These are phyloP conservation scores for Mercenaria mercenaria DNA, from an alignment of 1,140 invertebrate genomes.

Conservation along the genomic window DNA sequence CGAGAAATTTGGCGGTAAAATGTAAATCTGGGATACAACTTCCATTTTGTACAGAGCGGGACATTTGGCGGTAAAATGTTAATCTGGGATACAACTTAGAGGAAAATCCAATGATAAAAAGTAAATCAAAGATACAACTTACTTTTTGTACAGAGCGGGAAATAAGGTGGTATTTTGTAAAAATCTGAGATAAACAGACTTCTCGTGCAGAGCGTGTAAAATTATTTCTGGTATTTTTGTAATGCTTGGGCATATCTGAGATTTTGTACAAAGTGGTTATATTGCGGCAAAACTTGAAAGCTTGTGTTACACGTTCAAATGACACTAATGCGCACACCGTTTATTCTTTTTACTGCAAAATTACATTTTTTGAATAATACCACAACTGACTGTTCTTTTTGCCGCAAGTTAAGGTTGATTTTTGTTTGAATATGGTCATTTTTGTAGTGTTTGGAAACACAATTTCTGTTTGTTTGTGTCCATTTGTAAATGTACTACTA, in stretches of 20 bases:
- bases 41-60: background rate
- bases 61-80: background rate
- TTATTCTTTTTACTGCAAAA: no score
- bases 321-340: no score
- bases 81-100: slow-evolving; percentile 14
- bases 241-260: background rate
- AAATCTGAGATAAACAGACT: slow-evolving; percentile 14
- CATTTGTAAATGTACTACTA: no score
- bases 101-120: background rate
- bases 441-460: no score
- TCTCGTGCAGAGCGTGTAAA: background rate
- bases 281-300: background rate
- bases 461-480: no score
- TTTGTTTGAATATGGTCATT: no score
- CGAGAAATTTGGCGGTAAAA: background rate
- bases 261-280: background rate
- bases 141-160: slow-evolving; percentile 4
- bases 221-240: background rate
- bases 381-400: no score
- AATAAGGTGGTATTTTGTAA: background rate
- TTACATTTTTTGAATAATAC: no score
- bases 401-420: no score
- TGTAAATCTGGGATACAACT: background rate
- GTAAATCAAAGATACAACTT: background rate
- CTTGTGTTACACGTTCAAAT: no score